Conservation (phyloP, 2,113 vertebrate genomes). For the Pyrgilauda ruficollis region DNA sequence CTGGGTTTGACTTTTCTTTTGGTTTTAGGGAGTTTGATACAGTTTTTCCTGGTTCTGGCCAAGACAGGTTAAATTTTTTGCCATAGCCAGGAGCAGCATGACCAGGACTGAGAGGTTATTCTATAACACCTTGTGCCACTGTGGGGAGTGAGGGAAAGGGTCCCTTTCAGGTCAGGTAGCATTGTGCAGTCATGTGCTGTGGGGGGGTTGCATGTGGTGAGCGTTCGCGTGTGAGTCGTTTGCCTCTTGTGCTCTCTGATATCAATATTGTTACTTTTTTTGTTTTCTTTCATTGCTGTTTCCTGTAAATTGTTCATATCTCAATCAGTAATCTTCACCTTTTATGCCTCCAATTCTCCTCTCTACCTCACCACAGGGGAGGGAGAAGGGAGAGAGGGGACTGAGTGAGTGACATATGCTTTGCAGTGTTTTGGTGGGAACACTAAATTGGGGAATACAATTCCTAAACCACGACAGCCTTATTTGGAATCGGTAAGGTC, state of each 20-base stretch:
- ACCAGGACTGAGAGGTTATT: neutral
- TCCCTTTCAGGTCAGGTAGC: neutral
- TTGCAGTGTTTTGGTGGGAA: neutral
- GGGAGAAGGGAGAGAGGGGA: neutral
- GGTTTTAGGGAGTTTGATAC: neutral
- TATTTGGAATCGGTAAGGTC: neutral
- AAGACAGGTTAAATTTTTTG: neutral
- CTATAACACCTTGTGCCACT: neutral
- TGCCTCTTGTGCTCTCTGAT: neutral
- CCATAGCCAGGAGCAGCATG: neutral
- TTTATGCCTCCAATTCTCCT: neutral
- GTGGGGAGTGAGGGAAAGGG: neutral
- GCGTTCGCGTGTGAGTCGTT: fast-evolving
- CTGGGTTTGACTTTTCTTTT: neutral
- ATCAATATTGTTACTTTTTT: neutral
- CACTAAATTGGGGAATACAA: neutral
- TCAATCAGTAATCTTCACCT: neutral
- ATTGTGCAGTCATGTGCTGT: neutral
- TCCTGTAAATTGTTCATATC: neutral
- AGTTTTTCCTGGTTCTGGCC: neutral
- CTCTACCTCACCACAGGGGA: fast-evolving
- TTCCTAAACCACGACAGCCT: neutral
- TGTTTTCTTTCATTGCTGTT: neutral
- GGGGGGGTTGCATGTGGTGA: fast-evolving
- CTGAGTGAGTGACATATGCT: fast-evolving